Base-by-base conservation (phyloP, 2,797 vertebrate genomes). In the Sarcoramphus papa region DNA sequence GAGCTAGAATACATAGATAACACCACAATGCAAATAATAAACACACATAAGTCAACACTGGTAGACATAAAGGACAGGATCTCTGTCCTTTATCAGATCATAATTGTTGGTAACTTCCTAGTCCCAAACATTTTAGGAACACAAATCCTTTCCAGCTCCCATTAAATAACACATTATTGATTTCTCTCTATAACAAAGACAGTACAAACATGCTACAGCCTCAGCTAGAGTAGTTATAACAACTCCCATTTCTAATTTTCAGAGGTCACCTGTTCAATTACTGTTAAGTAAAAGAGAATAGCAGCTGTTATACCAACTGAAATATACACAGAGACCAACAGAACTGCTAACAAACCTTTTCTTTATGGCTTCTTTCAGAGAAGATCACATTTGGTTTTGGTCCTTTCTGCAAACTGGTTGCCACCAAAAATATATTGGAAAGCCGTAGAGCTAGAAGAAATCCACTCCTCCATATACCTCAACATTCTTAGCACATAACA, bases 21-120 rank as follows among this genome's bases (percentile, higher is more conserved):
- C 17, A 22, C 16, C 3, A 0, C 25, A 64, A 22, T 7, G 8
- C n/a, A 60, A 74, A n/a, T 41, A 73, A 73, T 14, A 74, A 70
- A 48, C 3, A 37, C 3, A 12, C 5, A 0, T 9, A 43, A 79
- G 12, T 14, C 43, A 43, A 25, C 47, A 21, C 0, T 27, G 21
- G 25, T 4, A 65, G 35, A 4, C 10, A 48, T 12, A 77, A 79
- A 60, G 5, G 20, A 20, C 33, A 62, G 4, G 6, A 43, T 14
- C 6, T 6, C 70, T 51, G 24, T 28, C 50, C 62, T 70, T 75
- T 57, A 47, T 64, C 41, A 72, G 22, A 41, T 25, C 28, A 10
- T 24, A 60, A 5, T 3, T 47, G 22, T 37, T 33, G 8, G 10
- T 2, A 25, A 40, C 23, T 85, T 67, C 18, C 47, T 25, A 28